Evolutionary conservation across 1,140 invertebrate species (phyloP).

Genomic region (Bombus fervidus): DNA sequence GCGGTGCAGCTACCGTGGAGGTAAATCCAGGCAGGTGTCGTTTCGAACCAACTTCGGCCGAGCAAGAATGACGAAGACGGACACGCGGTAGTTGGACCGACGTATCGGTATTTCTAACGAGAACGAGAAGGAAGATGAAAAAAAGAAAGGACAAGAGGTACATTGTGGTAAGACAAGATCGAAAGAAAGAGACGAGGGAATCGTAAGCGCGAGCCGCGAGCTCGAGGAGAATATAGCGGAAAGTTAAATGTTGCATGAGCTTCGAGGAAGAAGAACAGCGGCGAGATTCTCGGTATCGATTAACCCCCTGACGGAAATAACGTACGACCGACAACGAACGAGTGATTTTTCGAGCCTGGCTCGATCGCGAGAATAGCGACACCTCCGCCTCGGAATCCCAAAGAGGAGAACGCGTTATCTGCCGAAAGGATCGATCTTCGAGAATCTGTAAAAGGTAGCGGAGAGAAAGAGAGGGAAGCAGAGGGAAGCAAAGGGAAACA

Average conservation of each 20-base stretch:
- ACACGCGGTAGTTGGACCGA: conserved; percentile 48
- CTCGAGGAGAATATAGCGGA: conserved; percentile 50
- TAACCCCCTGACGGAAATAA: conserved; percentile 64
- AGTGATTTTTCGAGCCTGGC: conserved; percentile 54
- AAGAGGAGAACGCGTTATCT: conserved; percentile 58
- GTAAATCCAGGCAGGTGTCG: conserved; percentile 51
- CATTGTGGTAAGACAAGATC: conserved; percentile 35
- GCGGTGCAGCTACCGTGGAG: conserved; percentile 5
- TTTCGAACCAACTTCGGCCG: conserved; percentile 35
- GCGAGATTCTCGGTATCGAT: conserved; percentile 67
- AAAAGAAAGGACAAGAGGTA: conserved; percentile 20
- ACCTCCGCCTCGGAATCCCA: conserved; percentile 53
- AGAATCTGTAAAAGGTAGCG: conserved; percentile 60
- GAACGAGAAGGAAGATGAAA: conserved; percentile 4
- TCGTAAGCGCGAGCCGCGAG: conserved; percentile 33
- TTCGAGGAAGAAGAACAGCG: conserved; percentile 65
- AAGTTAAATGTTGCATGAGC: conserved; percentile 76
- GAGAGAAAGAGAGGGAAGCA: conserved; percentile 8
- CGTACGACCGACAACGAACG: conserved; percentile 24
- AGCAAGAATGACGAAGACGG: conserved; percentile 49
- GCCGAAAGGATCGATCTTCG: conserved; percentile 60
- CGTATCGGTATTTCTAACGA: conserved; percentile 62
- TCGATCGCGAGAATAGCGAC: conserved; percentile 59
- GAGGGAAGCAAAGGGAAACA: neutral
- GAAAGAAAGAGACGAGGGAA: neutral